Evolutionary conservation across 1,140 invertebrate genomes (phyloP), one percentile per base, ranked within the genome.

Genomic region (Drosophila repletoides): DNA sequence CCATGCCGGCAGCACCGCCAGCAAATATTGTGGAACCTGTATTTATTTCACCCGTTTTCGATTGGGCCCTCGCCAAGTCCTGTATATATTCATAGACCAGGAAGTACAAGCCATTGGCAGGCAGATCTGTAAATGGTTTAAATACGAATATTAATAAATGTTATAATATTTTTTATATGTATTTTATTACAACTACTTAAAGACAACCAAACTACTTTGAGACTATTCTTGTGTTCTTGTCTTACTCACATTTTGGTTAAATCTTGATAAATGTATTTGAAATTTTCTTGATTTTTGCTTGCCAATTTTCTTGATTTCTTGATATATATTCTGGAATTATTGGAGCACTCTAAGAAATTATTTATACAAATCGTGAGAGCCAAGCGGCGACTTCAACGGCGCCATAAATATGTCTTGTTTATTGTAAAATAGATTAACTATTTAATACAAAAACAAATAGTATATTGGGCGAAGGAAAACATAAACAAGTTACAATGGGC

Each of bases 11-110:
- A 90, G 94, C 95, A 45, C 98, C 98, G 70, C 98, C 98, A 76
- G 98, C 98, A 75, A 98, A 93, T 66, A 99, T 93, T 0, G 97
- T 99, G 72, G 94, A 94, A 7, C 96, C 76, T 52, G 92, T 91
- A 29, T 72, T 88, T 12, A 92, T 76, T 24, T 92, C 77, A 22
- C 89, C 87, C 14, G 63, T 56, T 10, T 90, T 88, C 41, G 88
- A 86, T 29, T 91, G 88, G 41, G 89, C 84, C 49, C 90, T 90
- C 9, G 90, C 88, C 60, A 92, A 91, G 71, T 93, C 91, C 91
- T 99, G 95, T 1, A 99, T 90, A 91, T 93, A 95, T 91, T 99
- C 98, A 89, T 99, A 99, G 0, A 97, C 96, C 92, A 98, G 94
- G 88, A 99, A 99, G 91, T 99, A 99, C 92, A 98, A 94, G 28